phyloP scores from a whole-genome alignment of 2,888 invertebrate genomes.

The Eucera pruinosa region DNA sequence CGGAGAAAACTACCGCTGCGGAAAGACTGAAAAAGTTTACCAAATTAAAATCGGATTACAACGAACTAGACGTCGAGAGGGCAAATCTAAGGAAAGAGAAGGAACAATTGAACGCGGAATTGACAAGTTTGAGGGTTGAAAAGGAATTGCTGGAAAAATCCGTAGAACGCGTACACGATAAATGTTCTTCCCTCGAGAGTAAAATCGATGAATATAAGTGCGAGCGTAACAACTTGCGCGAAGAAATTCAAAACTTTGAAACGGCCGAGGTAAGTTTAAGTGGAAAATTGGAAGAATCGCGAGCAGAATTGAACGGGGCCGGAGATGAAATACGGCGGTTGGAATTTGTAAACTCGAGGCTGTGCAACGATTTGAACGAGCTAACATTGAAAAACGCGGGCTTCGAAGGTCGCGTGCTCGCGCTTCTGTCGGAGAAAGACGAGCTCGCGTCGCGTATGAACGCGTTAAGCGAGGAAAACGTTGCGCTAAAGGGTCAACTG shows the following conservation, averaged over 20 bases:
- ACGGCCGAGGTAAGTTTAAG: slow-evolving; percentile 27
- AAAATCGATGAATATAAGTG: slow-evolving; percentile 32
- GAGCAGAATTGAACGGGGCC: slow-evolving; percentile 24
- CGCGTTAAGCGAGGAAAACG: slow-evolving; percentile 59
- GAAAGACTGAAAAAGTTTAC: slow-evolving; percentile 54
- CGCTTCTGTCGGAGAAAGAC: slow-evolving; percentile 54
- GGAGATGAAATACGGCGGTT: slow-evolving; percentile 35
- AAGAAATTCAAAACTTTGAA: slow-evolving; percentile 24
- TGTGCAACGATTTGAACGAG: slow-evolving; percentile 42
- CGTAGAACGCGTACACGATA: slow-evolving; percentile 26
- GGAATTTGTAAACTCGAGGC: slow-evolving; percentile 46
- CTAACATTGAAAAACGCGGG: slow-evolving; percentile 39
- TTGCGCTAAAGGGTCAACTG: slow-evolving; percentile 59
- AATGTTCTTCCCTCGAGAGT: slow-evolving; percentile 28
- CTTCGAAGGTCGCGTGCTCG: slow-evolving; percentile 45
- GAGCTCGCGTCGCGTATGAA: slow-evolving; percentile 54
- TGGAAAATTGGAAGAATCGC: slow-evolving; percentile 9
- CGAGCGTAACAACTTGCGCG: slow-evolving; percentile 27
- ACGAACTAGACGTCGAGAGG: slow-evolving; percentile 38
- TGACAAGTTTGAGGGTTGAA: slow-evolving; percentile 46
- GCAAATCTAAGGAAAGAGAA: slow-evolving; percentile 45
- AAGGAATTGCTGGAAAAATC: slow-evolving; percentile 42
- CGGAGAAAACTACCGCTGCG: slow-evolving; percentile 47
- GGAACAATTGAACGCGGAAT: slow-evolving; percentile 43
- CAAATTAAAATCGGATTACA: slow-evolving; percentile 40